Conservation (phyloP, 2,113 vertebrate species). For the Loxodonta africana region DNA sequence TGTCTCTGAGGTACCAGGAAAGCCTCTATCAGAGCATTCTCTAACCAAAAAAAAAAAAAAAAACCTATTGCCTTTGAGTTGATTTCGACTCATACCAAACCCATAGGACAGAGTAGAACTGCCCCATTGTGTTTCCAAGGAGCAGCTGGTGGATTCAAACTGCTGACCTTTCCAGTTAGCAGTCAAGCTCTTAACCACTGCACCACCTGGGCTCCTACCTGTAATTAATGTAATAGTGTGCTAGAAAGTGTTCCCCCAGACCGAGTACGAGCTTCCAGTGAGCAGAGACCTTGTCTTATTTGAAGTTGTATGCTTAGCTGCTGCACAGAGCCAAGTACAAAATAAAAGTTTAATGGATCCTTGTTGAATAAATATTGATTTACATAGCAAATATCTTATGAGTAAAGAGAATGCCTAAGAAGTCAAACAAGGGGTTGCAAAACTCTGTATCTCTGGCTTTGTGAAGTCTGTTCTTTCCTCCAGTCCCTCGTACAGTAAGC, state of each 20-base stretch:
- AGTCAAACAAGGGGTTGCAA: neutral
- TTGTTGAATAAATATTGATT: neutral
- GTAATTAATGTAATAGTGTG: too few relatives aligned
- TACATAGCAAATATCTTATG: neutral
- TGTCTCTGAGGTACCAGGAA: neutral
- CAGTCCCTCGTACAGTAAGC: neutral
- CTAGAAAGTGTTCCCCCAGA: neutral
- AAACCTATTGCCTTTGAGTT: too few relatives aligned
- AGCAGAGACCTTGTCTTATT: neutral
- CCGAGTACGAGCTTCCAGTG: neutral
- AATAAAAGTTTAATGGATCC: neutral
- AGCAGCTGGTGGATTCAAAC: too few relatives aligned
- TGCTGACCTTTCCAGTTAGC: too few relatives aligned
- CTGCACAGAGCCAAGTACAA: neutral
- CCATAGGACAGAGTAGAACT: too few relatives aligned
- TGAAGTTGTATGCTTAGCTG: neutral
- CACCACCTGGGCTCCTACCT: too few relatives aligned
- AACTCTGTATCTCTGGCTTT: neutral
- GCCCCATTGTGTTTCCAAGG: too few relatives aligned
- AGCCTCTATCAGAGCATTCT: neutral
- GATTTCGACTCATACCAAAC: too few relatives aligned
- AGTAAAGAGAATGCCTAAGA: neutral
- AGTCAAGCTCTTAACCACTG: too few relatives aligned
- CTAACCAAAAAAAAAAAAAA: too few relatives aligned
- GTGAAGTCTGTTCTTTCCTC: neutral